phyloP scores from a whole-genome alignment of 2,888 invertebrate genomes.

The Noctua fimbriata region DNA sequence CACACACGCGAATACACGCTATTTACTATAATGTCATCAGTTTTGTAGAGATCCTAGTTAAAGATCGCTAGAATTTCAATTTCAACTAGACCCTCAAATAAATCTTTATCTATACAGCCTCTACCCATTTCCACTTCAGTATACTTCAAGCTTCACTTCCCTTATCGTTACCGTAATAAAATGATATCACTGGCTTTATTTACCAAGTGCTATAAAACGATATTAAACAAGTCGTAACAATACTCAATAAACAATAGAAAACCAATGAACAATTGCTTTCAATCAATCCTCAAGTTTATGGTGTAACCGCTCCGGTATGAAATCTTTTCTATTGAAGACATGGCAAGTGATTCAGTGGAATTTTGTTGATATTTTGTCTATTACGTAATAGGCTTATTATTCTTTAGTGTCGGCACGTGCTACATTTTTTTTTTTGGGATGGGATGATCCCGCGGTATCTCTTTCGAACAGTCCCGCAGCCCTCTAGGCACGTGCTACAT shows the following conservation, averaged over 20 bases:
- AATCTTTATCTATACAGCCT: conserved; percentile 34
- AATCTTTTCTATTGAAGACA: conserved; percentile 13
- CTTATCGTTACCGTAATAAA: conserved; percentile 29
- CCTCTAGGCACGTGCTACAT: background rate
- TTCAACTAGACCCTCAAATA: conserved; percentile 12
- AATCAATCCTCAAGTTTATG: conserved; percentile 33
- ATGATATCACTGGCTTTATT: conserved; percentile 46
- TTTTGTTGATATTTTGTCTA: conserved; percentile 17
- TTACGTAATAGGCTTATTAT: background rate
- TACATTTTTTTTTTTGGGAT: no score
- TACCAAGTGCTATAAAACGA: conserved; percentile 33
- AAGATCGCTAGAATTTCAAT: conserved; percentile 19
- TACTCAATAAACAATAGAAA: conserved; percentile 42
- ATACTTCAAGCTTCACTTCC: background rate
- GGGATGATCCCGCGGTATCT: no score
- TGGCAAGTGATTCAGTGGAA: conserved; percentile 3
- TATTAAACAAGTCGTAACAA: conserved; percentile 53
- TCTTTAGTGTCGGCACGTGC: background rate
- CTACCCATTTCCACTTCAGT: conserved; percentile 10
- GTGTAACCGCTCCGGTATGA: conserved; percentile 23
- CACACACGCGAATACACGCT: no score
- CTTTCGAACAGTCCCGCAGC: no score
- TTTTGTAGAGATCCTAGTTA: background rate
- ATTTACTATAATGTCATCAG: background rate
- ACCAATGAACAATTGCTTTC: conserved; percentile 30